phyloP scores from a whole-genome alignment of 2,888 invertebrate genomes.

The Heliconius hortense region DNA sequence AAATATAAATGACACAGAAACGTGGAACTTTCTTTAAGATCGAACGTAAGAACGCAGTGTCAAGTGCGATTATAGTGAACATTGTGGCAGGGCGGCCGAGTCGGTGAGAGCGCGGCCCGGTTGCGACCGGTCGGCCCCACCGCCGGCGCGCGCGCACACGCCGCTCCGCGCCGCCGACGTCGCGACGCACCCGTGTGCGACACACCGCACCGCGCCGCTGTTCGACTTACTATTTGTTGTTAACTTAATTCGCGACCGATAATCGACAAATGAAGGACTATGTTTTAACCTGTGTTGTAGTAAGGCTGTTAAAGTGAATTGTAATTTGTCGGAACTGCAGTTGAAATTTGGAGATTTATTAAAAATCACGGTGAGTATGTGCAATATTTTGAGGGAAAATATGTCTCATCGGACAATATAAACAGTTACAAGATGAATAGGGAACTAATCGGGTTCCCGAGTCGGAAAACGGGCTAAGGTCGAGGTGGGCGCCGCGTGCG shows the following conservation, averaged over 20 bases:
- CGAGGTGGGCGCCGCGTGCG: slow-evolving; percentile 58
- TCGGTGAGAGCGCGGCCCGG: slow-evolving; percentile 78
- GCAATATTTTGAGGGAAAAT: slow-evolving; percentile 33
- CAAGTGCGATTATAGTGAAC: slow-evolving; percentile 78
- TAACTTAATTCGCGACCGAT: slow-evolving; percentile 50
- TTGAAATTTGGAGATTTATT: slow-evolving; percentile 35
- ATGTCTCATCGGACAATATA: slow-evolving; percentile 30
- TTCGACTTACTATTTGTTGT: slow-evolving; percentile 45
- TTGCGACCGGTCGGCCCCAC: slow-evolving; percentile 81
- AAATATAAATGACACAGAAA: slow-evolving; percentile 68
- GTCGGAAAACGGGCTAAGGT: slow-evolving; percentile 61
- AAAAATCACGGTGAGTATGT: slow-evolving; percentile 44
- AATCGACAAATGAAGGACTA: slow-evolving; percentile 42
- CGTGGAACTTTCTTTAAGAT: slow-evolving; percentile 78
- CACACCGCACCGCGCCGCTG: slow-evolving; percentile 52
- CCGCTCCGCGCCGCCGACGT: slow-evolving; percentile 76
- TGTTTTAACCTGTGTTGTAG: slow-evolving; percentile 55
- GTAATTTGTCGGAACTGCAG: slow-evolving; percentile 31
- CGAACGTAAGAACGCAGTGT: slow-evolving; percentile 70
- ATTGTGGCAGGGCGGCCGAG: slow-evolving; percentile 65
- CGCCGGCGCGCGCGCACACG: slow-evolving; percentile 56
- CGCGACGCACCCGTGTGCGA: slow-evolving; percentile 76
- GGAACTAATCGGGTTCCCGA: slow-evolving; percentile 52
- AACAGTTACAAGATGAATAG: slow-evolving; percentile 42
- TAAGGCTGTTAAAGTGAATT: slow-evolving; percentile 24